Base-by-base conservation (phyloP, 2,888 invertebrate genomes). In the Protodeltote pygarga region DNA sequence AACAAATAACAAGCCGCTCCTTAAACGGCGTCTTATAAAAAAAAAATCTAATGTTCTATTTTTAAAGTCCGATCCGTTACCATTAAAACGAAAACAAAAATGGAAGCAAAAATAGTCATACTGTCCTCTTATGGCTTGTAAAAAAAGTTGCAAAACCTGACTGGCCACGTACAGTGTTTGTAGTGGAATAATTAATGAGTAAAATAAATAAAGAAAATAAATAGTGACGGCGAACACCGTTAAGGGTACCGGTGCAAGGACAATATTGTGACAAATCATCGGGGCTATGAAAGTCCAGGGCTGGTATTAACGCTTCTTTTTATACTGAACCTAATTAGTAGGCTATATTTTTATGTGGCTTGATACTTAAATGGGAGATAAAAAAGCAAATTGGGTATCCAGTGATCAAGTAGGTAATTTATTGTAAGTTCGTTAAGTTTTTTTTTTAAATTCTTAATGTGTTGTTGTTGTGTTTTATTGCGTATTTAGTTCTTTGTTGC, bases 241-340 rank as follows among this genome's bases (percentile, higher is more conserved):
- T 91, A 85, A 40, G 29, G 34, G 39, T 73, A 73, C 71, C 73
- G 75, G 63, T 68, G 54, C 53, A 57, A 59, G 24, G 38, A 52
- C 73, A 61, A 66, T 77, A 72, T 68, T 71, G 75, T 71, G 76
- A 82, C 81, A 81, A 81, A 79, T 79, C 71, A 75, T 52, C 44
- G 20, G 19, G 38, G 20, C 41, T 47, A 41, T 59, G 52, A 46
- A 45, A 41, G 41, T 38, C 38, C 13, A 11, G 10, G 27, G 16
- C 16, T 15, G 15, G 41, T 38, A 37, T 37, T 11, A 13, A 11
- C 27, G 13, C 8, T 28, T 32, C 42, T 29, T 38, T 55, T 47
- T 50, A 16, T 37, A 42, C 34, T 38, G 23, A 16, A 6, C 2
- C 23, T 59, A 50, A 65, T 59, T 46, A 59, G 14, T 24, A 24